Percentiles rank a stretch among this genome's conserved stretches.
These are phyloP conservation scores for Tangara arthus DNA, from an alignment of 2,797 vertebrate genomes.

Conservation along the genomic window DNA sequence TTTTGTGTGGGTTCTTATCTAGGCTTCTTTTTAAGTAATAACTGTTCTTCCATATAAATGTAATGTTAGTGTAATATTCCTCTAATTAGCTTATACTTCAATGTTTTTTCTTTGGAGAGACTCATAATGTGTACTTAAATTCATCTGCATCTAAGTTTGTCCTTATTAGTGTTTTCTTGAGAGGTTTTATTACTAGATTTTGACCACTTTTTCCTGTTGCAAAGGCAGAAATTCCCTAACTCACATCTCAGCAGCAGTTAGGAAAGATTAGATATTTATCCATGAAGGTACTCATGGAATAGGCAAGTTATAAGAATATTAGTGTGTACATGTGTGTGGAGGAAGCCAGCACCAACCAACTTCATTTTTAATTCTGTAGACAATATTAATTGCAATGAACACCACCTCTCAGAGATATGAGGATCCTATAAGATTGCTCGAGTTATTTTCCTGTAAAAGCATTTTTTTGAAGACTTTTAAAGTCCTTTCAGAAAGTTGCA, in stretches of 20 bases:
- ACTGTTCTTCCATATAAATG: background rate
- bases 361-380: background rate
- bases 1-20: background rate
- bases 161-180: background rate
- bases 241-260: background rate
- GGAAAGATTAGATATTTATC: background rate
- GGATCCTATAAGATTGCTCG: background rate
- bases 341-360: background rate
- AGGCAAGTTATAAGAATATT: background rate
- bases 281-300: background rate
- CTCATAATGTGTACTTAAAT: background rate
- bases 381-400: background rate
- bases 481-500: background rate
- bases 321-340: background rate
- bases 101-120: background rate
- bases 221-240: background rate
- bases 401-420: background rate
- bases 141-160: background rate
- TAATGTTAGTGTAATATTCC: background rate
- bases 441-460: background rate
- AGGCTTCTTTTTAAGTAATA: background rate
- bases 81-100: background rate
- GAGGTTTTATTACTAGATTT: background rate
- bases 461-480: background rate
- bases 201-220: background rate